A percentile compares a stretch with the other conserved stretches of the same genome.
Conservation (phyloP, 2,888 invertebrate genomes). For the Pandemis heparana region DNA sequence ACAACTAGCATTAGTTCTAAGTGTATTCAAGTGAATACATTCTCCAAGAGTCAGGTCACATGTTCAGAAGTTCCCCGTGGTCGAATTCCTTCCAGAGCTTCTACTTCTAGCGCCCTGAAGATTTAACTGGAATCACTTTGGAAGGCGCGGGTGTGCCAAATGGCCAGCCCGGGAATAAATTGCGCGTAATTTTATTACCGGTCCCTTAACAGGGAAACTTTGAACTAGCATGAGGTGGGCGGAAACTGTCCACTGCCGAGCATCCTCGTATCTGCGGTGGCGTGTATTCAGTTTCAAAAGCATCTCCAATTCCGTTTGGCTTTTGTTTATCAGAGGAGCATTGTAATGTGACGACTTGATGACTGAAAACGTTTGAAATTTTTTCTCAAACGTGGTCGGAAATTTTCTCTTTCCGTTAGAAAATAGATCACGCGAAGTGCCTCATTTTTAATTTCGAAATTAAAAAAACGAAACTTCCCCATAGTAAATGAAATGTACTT, state of each 20-base stretch:
- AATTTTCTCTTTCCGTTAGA: no score
- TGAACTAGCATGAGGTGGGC: conserved; percentile 44
- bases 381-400: no score
- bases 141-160: conserved; percentile 69
- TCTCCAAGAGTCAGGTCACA: conserved; percentile 22
- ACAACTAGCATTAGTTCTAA: no score
- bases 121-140: conserved; percentile 59
- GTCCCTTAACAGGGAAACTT: conserved; percentile 59
- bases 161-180: conserved; percentile 68
- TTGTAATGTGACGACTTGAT: background rate
- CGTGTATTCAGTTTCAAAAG: background rate
- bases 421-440: no score
- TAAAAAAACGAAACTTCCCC: no score
- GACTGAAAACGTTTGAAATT: background rate
- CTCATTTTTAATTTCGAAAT: no score
- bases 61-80: conserved; percentile 16
- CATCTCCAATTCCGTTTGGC: background rate
- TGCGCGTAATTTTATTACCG: conserved; percentile 73
- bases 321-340: background rate
- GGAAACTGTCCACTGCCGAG: conserved; percentile 27
- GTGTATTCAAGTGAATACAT: background rate
- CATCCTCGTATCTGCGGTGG: background rate
- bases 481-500: no score
- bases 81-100: conserved; percentile 33
- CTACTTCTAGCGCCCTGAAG: conserved; percentile 42